Evolutionary conservation across 2,797 vertebrate genomes (phyloP), one percentile per base, ranked within the genome.

Genomic region (Tangara arthus): DNA sequence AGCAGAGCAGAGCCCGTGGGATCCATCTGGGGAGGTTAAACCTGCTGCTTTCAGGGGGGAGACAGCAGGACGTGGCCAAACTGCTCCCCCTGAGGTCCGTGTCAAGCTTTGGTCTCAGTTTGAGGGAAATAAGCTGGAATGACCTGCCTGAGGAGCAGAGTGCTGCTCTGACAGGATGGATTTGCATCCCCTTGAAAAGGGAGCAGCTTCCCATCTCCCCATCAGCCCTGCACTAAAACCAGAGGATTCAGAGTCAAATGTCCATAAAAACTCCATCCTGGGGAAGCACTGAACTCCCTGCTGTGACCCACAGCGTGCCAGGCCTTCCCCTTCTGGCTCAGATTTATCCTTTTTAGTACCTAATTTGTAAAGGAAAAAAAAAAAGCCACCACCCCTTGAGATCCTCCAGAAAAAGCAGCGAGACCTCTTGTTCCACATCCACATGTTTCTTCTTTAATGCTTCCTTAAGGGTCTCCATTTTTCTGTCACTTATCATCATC

Each of bases 401-500:
- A 90, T 68, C 32, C 26, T 71, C 80, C 89, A 55, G 70, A 49
- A 82, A 32, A 71, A 87, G 60, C 73, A 66, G 27, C 1, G 16
- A 94, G 86, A 60, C 50, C 55, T 89, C 89, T 63, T 34, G n/a
- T 75, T 93, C 41, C 52, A 2, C 8, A 86, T n/a, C 87, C 79
- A 59, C 46, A 8, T 26, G 73, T 63, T 92, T 72, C 85, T 84
- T 82, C 94, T 89, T 87, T 92, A 96, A 79, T 79, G 79, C 56
- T 94, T 94, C 95, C 96, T 96, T 93, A 92, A 96, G 95, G 95
- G 91, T 95, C 93, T 92, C 93, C 66, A 86, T 96, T 96, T 96
- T 95, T 95, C 96, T 93, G 95, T 94, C 97, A 95, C 95, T 96
- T 97, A 95, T 86, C 95, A 96, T 97, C 95, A 96, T 84, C 89